Evolutionary conservation across 2,888 invertebrate genomes (phyloP), one percentile per base, ranked within the genome.

Genomic region (Hoplodrina blanda): DNA sequence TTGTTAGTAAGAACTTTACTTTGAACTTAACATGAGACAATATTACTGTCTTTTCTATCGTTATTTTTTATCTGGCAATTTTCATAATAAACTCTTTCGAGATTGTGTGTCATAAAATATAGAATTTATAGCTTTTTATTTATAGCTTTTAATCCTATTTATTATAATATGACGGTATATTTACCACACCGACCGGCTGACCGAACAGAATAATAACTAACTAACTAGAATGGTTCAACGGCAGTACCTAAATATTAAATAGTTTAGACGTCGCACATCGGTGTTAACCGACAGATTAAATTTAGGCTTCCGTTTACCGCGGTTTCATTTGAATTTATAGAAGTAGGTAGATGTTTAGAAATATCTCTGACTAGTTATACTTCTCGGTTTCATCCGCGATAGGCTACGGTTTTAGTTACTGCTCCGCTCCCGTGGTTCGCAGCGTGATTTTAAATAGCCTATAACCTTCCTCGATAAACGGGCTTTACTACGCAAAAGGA

Each of bases 111-210:
- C n/a, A 62, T 62, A 50, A 60, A 59, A 54, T 62, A 25, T 25
- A 46, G 4, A 63, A 66, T 72, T 62, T 55, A 54, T 55, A 15
- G 30, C 37, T 65, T n/a, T n/a, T n/a, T n/a, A n/a, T n/a, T n/a
- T n/a, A n/a, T 46, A 64, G 54, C 67, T 64, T n/a, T 54, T 77
- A 62, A 66, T 66, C 66, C 11, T 20, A n/a, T 66, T 69, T 37
- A 52, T 62, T 76, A 41, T 63, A 41, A 20, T 37, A 54, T 49
- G 50, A 53, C 55, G 19, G 33, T 64, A 20, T 60, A 57, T 46
- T 50, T 60, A 61, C 41, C 44, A 11, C 44, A 15, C 37, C 8
- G 37, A 8, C 25, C 25, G 25, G 37, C 41, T 67, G 50, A 53
- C 49, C n/a, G 49, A n/a, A 30, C 50, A 62, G 37, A 74, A 67